Percentiles rank a stretch among this genome's conserved stretches.
Conservation (phyloP, 2,888 invertebrate species). For the Pyralis farinalis region DNA sequence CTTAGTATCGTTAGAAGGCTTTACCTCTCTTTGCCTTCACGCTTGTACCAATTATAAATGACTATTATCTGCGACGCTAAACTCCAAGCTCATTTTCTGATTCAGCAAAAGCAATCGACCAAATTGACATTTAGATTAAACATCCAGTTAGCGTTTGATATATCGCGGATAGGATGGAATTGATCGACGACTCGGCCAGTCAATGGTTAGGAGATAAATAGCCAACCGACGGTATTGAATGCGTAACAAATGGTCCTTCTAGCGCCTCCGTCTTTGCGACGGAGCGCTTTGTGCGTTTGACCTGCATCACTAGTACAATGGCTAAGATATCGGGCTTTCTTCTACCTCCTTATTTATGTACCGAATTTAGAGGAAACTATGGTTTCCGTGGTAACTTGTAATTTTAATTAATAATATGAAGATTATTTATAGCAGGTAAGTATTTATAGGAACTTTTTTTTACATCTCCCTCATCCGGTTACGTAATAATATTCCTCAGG, state of each 20-base stretch:
- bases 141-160: constrained; percentile 44
- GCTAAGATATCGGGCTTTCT: constrained; percentile 36
- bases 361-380: neutral
- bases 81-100: no score
- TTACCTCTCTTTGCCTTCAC: no score
- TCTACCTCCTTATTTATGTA: constrained; percentile 1
- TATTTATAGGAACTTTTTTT: no score
- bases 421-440: no score
- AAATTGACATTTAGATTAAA: constrained; percentile 21
- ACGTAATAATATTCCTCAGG: no score
- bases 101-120: neutral
- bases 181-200: constrained; percentile 55
- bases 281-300: constrained; percentile 45
- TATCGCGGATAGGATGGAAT: constrained; percentile 46
- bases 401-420: neutral
- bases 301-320: constrained; percentile 56
- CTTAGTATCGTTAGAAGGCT: no score
- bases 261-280: constrained; percentile 34
- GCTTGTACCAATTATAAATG: no score
- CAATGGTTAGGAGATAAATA: constrained; percentile 59
- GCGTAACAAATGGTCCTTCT: constrained; percentile 62
- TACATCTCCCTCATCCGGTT: no score
- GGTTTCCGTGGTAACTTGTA: neutral
- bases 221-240: constrained; percentile 50
- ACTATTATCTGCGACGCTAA: neutral